These are phyloP conservation scores for Amphipoea lucens DNA, from an alignment of 2,888 invertebrate genomes.

Conservation along the genomic window DNA sequence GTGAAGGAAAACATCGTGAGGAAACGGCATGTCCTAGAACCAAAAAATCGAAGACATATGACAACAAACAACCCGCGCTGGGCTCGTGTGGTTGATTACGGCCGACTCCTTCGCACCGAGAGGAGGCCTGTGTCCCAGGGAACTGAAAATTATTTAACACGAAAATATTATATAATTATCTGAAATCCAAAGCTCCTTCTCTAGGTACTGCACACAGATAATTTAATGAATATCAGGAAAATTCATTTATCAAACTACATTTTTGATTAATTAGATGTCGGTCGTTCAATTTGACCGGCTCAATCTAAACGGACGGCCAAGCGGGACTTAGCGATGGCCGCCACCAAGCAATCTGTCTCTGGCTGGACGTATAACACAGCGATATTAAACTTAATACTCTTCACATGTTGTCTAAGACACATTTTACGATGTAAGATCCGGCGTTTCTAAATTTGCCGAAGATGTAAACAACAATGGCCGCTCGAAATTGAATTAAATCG, in stretches of 20 bases:
- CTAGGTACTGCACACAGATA: background rate
- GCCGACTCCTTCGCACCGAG: too few relatives aligned
- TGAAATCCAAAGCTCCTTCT: background rate
- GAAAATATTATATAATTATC: background rate
- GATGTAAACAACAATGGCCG: too few relatives aligned
- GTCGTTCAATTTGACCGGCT: slow-evolving; percentile 34
- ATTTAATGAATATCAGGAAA: slow-evolving; percentile 1
- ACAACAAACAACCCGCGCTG: background rate
- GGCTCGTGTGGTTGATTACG: background rate
- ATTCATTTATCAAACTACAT: background rate
- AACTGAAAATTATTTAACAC: background rate
- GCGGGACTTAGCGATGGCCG: slow-evolving; percentile 14
- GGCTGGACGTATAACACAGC: slow-evolving; percentile 27
- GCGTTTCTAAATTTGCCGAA: too few relatives aligned
- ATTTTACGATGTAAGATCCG: slow-evolving; percentile 16
- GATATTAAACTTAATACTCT: slow-evolving; percentile 37
- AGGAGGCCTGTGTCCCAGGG: too few relatives aligned
- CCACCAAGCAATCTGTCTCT: slow-evolving; percentile 46
- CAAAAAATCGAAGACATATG: background rate
- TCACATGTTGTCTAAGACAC: slow-evolving; percentile 22
- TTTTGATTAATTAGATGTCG: slow-evolving; percentile 30
- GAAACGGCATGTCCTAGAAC: background rate
- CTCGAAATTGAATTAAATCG: too few relatives aligned
- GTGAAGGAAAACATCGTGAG: background rate
- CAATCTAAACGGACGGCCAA: slow-evolving; percentile 16